Evolutionary conservation across 1,140 invertebrate genomes (phyloP).

Genomic region (Zaprionus kolodkinae): DNA sequence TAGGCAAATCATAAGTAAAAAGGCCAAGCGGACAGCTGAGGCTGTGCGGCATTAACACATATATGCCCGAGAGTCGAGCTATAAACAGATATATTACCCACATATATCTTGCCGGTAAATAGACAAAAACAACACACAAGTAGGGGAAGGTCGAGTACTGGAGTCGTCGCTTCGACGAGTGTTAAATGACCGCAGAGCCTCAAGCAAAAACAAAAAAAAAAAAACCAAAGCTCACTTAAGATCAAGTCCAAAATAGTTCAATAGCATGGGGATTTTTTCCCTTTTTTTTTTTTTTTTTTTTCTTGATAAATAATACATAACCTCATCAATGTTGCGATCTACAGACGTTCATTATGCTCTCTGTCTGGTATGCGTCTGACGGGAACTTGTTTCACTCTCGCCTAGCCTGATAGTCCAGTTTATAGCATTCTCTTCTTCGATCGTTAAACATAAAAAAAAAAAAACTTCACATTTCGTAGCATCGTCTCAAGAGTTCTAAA

Average conservation of each 20-base stretch:
- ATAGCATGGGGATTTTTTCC: not conserved
- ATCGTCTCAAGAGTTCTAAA: conserved; percentile 10
- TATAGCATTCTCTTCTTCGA: not conserved
- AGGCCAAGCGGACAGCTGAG: conserved; percentile 50
- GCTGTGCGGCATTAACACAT: conserved; percentile 18
- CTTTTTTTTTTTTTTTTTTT: not conserved
- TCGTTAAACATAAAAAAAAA: not conserved
- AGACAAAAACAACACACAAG: conserved; percentile 40
- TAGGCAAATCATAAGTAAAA: conserved; percentile 66
- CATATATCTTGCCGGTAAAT: conserved; percentile 40
- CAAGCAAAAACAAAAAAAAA: conserved; percentile 37
- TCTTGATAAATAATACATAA: not conserved
- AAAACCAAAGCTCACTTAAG: conserved; percentile 29
- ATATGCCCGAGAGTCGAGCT: conserved; percentile 3
- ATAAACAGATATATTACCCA: conserved; percentile 57
- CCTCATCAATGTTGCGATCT: not conserved
- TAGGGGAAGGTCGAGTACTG: conserved; percentile 62
- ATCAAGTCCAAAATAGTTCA: conserved; percentile 12
- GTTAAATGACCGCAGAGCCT: conserved; percentile 60
- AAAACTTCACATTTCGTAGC: not conserved
- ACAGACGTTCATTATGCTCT: not conserved
- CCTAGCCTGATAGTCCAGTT: conserved; percentile 22
- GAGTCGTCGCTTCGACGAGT: conserved; percentile 67
- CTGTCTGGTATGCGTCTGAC: not conserved
- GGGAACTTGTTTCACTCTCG: conserved; percentile 24